These are phyloP conservation scores for Hyposmocoma kahamanoa DNA, from an alignment of 1,140 invertebrate species.

Conservation along the genomic window DNA sequence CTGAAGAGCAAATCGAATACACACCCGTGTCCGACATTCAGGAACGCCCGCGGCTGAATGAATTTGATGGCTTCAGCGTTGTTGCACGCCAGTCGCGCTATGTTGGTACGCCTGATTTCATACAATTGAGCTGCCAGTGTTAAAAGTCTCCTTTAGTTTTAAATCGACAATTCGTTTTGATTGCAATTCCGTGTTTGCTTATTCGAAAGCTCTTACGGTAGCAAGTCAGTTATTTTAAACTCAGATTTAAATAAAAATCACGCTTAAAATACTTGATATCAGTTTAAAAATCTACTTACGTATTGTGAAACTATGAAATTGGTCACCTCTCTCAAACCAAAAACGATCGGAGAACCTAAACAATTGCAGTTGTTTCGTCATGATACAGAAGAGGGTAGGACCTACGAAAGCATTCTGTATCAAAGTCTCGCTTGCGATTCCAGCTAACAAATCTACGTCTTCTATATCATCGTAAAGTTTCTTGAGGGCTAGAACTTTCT, in stretches of 20 bases:
- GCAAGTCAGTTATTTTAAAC: too few relatives aligned
- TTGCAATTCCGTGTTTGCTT: too few relatives aligned
- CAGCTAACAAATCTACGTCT: conserved; percentile 90
- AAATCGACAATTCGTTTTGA: too few relatives aligned
- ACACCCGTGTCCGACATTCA: conserved; percentile 28
- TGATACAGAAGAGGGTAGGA: conserved; percentile 87
- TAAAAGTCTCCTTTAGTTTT: too few relatives aligned
- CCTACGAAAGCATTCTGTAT: conserved; percentile 81
- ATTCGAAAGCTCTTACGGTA: too few relatives aligned
- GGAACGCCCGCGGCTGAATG: conserved; percentile 38
- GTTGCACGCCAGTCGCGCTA: conserved; percentile 89
- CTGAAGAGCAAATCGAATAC: neutral
- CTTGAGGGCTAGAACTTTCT: conserved; percentile 62
- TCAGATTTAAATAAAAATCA: too few relatives aligned
- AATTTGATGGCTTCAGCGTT: conserved; percentile 80
- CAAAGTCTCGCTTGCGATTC: conserved; percentile 81
- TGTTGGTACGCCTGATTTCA: conserved; percentile 86
- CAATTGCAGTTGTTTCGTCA: conserved; percentile 75
- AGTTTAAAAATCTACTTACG: too few relatives aligned
- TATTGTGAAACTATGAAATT: conserved; percentile 68
- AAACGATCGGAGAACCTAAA: conserved; percentile 69
- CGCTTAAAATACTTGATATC: too few relatives aligned
- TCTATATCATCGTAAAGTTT: conserved; percentile 76
- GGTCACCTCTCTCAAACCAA: conserved; percentile 74
- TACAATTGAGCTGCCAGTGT: conserved; percentile 83